phyloP scores from a whole-genome alignment of 2,797 vertebrate genomes.

The Gymnoscopelus microlampas region DNA sequence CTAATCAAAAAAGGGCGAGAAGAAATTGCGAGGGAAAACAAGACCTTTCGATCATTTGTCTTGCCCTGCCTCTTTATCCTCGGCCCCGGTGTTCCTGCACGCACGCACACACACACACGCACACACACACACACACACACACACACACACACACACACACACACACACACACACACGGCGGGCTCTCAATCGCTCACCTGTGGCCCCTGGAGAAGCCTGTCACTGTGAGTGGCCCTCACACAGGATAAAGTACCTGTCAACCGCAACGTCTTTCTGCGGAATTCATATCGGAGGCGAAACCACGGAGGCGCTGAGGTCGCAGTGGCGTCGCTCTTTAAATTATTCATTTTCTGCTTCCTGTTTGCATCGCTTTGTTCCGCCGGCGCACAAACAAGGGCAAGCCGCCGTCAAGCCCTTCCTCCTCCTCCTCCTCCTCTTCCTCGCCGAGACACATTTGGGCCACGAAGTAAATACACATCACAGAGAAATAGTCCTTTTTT shows the following conservation, averaged over 20 bases:
- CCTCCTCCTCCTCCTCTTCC: slow-evolving; percentile 27
- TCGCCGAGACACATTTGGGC: slow-evolving; percentile 17
- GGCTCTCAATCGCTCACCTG: slow-evolving; percentile 41
- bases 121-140: slow-evolving; percentile 13
- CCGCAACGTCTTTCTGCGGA: slow-evolving; percentile 74
- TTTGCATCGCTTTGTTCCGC: slow-evolving; percentile 76
- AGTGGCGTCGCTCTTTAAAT: slow-evolving; percentile 81
- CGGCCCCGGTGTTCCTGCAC: slow-evolving; percentile 8
- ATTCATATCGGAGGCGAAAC: slow-evolving; percentile 84
- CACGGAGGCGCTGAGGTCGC: slow-evolving; percentile 80
- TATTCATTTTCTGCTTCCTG: slow-evolving; percentile 81
- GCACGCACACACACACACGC: slow-evolving; percentile 17
- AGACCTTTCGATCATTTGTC: slow-evolving; percentile 31
- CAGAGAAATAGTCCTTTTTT: slow-evolving; percentile 26
- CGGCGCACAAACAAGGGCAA: slow-evolving; percentile 78
- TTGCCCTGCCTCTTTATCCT: slow-evolving; percentile 15
- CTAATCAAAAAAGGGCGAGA: slow-evolving; percentile 34
- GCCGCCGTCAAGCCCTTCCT: slow-evolving; percentile 65
- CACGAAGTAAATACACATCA: slow-evolving; percentile 58
- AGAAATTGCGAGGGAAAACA: slow-evolving; percentile 26
- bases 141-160: background rate
- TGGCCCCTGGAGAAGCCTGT: slow-evolving; percentile 70
- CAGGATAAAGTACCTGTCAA: slow-evolving; percentile 84
- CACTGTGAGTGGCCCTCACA: slow-evolving; percentile 76
- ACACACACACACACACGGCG: slow-evolving; percentile 38